These are phyloP conservation scores for Caenorhabditis sinica DNA, from an alignment of 2,888 invertebrate genomes.

Conservation along the genomic window DNA sequence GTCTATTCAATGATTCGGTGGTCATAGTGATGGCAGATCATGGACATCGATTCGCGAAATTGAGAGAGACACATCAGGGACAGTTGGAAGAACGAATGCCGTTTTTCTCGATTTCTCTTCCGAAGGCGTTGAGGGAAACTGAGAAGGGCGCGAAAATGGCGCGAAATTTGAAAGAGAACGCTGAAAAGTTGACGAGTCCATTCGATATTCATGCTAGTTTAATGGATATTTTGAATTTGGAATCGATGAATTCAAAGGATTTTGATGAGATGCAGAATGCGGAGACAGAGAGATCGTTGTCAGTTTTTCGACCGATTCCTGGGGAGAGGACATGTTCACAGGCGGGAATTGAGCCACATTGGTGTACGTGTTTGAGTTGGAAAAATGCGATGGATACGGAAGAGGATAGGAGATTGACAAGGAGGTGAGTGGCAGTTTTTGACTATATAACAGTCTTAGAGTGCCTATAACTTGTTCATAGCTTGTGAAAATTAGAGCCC, in stretches of 20 bases:
- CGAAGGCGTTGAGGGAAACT: slow-evolving; percentile 73
- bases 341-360: slow-evolving; percentile 94
- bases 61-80: slow-evolving; percentile 92
- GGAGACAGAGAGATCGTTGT: slow-evolving; percentile 68
- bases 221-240: slow-evolving; percentile 87
- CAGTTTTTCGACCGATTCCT: slow-evolving; percentile 78
- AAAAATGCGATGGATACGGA: slow-evolving; percentile 84
- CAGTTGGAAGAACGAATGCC: slow-evolving; percentile 88
- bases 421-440: slow-evolving; percentile 34
- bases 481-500: too few species aligned
- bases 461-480: too few species aligned
- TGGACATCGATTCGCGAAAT: slow-evolving; percentile 91
- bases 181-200: too few species aligned
- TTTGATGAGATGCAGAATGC: slow-evolving; percentile 38
- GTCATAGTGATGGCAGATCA: slow-evolving; percentile 95
- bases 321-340: slow-evolving; percentile 84
- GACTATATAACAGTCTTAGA: too few species aligned
- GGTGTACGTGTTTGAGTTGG: slow-evolving; percentile 96
- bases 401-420: too few species aligned
- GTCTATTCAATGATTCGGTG: slow-evolving; percentile 90
- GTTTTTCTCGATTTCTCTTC: slow-evolving; percentile 87
- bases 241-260: slow-evolving; percentile 47
- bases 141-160: slow-evolving; percentile 67
- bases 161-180: slow-evolving; percentile 78
- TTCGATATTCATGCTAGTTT: too few species aligned